Percentiles rank a stretch among this genome's conserved stretches.
Conservation (phyloP, 2,113 vertebrate genomes). For the Bathybates hornii region DNA sequence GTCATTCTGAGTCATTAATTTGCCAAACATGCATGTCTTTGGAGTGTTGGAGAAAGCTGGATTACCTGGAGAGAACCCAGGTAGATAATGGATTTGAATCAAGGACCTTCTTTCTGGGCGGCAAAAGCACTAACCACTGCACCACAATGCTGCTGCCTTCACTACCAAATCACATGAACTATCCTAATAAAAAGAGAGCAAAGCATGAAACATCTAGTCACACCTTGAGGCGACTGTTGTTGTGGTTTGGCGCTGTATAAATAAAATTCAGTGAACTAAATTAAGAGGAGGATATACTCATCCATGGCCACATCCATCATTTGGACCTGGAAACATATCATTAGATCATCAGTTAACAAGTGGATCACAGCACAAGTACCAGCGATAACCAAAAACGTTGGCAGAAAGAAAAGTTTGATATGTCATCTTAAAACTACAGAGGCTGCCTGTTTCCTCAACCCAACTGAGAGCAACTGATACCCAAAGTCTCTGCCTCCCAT, state of each 20-base stretch:
- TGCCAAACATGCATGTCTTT: rapidly evolving
- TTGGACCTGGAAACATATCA: neutral
- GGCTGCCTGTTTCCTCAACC: neutral
- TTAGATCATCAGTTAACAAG: neutral
- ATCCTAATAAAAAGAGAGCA: neutral
- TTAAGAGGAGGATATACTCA: neutral
- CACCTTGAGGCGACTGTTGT: neutral
- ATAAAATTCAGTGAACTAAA: neutral
- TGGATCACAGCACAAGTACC: rapidly evolving
- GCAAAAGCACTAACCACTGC: neutral
- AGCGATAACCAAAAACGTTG: neutral
- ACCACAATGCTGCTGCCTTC: neutral
- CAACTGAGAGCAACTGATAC: neutral
- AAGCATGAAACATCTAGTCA: neutral
- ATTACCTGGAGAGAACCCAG: neutral
- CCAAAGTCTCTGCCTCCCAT: neutral
- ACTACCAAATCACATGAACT: neutral
- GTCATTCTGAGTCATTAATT: rapidly evolving
- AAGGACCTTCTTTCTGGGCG: neutral
- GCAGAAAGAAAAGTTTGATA: neutral
- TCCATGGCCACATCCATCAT: rapidly evolving
- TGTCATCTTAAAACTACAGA: neutral
- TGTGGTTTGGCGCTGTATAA: neutral
- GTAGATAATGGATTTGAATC: rapidly evolving
- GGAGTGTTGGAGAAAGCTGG: neutral